These are phyloP conservation scores for Aphidoletes aphidimyza DNA, from an alignment of 2,888 invertebrate genomes.

Conservation along the genomic window DNA sequence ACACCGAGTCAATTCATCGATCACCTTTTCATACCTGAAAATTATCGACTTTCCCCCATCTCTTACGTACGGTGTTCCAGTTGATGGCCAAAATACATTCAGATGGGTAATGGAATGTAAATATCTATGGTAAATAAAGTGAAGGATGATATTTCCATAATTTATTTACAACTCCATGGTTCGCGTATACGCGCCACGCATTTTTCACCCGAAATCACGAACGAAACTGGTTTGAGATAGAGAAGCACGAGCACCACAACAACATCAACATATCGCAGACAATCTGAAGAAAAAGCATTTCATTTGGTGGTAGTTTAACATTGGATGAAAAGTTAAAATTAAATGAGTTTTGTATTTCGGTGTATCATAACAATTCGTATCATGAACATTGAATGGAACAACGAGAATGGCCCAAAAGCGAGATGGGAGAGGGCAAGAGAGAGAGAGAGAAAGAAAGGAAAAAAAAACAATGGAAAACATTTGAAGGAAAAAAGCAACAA, in stretches of 20 bases:
- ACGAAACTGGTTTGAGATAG: neutral
- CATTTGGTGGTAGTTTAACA: too few species aligned
- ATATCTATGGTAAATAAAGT: conserved; percentile 14
- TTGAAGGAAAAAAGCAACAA: neutral
- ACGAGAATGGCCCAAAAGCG: too few species aligned
- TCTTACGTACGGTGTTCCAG: too few species aligned
- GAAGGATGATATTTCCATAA: conserved; percentile 29
- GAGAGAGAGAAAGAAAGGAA: neutral
- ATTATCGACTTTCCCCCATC: neutral
- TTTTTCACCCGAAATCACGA: neutral
- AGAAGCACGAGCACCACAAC: neutral
- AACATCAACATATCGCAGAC: too few species aligned
- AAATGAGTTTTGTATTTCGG: too few species aligned
- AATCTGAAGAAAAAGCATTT: too few species aligned
- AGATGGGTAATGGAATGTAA: conserved; percentile 6
- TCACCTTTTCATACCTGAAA: neutral
- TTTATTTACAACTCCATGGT: neutral
- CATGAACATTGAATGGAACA: too few species aligned
- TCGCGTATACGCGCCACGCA: too few species aligned
- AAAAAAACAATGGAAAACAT: neutral
- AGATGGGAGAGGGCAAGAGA: neutral
- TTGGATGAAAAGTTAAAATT: too few species aligned
- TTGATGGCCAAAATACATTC: neutral
- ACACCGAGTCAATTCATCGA: too few species aligned
- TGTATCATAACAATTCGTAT: too few species aligned